Evolutionary conservation across 2,797 vertebrate species (phyloP).

Genomic region (Chelonia mydas): DNA sequence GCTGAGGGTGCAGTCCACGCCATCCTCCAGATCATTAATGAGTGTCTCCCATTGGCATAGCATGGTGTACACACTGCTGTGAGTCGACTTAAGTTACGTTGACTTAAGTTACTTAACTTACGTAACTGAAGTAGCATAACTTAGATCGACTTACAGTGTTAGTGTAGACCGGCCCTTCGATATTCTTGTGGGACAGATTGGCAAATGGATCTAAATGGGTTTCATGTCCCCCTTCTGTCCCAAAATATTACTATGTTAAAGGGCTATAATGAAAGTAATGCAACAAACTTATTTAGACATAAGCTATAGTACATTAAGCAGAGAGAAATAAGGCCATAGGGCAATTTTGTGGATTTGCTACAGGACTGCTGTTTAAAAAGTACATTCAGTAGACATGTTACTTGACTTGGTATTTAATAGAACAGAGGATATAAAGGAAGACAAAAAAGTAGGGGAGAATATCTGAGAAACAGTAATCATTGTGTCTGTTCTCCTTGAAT

Average conservation of each 20-base stretch:
- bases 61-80: too few relatives aligned
- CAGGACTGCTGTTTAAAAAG: slow-evolving; percentile 5
- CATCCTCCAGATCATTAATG: too few relatives aligned
- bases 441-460: background rate
- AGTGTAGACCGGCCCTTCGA: too few relatives aligned
- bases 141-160: too few relatives aligned
- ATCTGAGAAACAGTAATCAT: slow-evolving; percentile 32
- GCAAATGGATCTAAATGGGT: background rate
- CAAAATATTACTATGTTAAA: background rate
- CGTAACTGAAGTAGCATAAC: too few relatives aligned
- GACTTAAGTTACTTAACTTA: too few relatives aligned
- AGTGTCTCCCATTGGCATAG: too few relatives aligned
- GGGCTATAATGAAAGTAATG: background rate
- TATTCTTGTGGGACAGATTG: background rate
- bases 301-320: background rate
- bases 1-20: too few relatives aligned
- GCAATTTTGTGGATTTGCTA: slow-evolving; percentile 22
- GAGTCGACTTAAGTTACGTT: too few relatives aligned
- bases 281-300: background rate
- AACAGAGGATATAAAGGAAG: slow-evolving; percentile 2
- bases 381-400: background rate
- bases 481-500: slow-evolving; percentile 26
- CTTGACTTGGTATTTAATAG: background rate
- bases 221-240: background rate
- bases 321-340: slow-evolving; percentile 20